These are phyloP conservation scores for Nudaria mundana DNA, from an alignment of 2,888 invertebrate species.

Conservation along the genomic window DNA sequence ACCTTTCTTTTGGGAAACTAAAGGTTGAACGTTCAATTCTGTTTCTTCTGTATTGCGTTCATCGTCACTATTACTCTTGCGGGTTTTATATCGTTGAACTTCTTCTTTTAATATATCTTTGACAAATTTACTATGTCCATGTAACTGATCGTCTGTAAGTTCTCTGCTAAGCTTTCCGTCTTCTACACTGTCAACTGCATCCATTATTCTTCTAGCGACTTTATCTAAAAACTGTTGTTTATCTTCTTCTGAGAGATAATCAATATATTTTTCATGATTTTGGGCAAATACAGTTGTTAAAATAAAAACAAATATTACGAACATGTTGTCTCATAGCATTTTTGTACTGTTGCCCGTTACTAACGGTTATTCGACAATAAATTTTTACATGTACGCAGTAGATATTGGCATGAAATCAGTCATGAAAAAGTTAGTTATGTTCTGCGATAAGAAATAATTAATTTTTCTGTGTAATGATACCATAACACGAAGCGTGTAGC, in stretches of 20 bases:
- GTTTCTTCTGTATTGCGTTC: slow-evolving; percentile 7
- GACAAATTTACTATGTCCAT: slow-evolving; percentile 50
- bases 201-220: slow-evolving; percentile 56
- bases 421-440: slow-evolving; percentile 29
- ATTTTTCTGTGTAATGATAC: slow-evolving; percentile 8
- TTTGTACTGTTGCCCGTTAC: slow-evolving; percentile 8
- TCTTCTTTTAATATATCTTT: slow-evolving; percentile 53
- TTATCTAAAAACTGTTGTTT: slow-evolving; percentile 57
- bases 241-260: slow-evolving; percentile 55
- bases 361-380: not conserved
- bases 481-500: slow-evolving; percentile 2
- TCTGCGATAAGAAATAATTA: slow-evolving; percentile 30
- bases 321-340: slow-evolving; percentile 28
- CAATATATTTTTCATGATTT: slow-evolving; percentile 56
- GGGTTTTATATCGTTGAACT: slow-evolving; percentile 34
- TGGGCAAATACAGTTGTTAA: slow-evolving; percentile 22
- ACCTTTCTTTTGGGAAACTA: too few species aligned
- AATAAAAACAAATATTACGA: slow-evolving; percentile 32
- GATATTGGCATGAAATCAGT: slow-evolving; percentile 21
- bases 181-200: slow-evolving; percentile 42
- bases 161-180: slow-evolving; percentile 34
- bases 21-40: slow-evolving; percentile 17
- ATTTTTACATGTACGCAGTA: slow-evolving; percentile 2
- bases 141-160: slow-evolving; percentile 44
- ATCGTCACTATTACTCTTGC: slow-evolving; percentile 9